Conservation (phyloP, 2,113 vertebrate genomes). For the Smithornis capensis region DNA sequence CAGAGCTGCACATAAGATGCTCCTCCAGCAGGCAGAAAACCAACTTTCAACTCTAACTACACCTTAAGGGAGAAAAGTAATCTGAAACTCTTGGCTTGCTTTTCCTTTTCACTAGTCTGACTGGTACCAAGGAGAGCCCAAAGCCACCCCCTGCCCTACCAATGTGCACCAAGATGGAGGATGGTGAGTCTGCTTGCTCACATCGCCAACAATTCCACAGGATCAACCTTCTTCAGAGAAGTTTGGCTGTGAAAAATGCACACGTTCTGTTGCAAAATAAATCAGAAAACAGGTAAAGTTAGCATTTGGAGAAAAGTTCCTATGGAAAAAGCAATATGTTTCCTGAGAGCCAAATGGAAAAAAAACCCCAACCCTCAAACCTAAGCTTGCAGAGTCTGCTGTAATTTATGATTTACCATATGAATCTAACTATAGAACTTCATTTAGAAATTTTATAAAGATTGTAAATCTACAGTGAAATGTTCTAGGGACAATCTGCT, state of each 20-base stretch:
- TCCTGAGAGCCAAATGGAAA: not conserved
- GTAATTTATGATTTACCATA: slow-evolving; percentile 62
- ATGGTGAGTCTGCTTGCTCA: slow-evolving; percentile 25
- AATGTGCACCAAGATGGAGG: not conserved
- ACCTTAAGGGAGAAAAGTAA: not conserved
- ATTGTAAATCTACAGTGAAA: slow-evolving; percentile 52
- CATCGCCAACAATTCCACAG: not conserved
- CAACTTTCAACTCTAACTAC: not conserved
- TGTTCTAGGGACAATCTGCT: slow-evolving; percentile 57
- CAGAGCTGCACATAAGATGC: not conserved
- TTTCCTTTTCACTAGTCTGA: not conserved
- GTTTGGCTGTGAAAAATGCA: not conserved
- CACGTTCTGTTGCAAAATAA: not conserved
- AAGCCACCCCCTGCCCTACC: slow-evolving; percentile 40
- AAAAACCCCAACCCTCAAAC: not conserved
- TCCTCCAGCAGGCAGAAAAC: not conserved
- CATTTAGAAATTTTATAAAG: slow-evolving; percentile 64
- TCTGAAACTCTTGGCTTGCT: not conserved
- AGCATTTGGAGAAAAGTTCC: slow-evolving; percentile 23
- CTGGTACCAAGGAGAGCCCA: slow-evolving; percentile 66
- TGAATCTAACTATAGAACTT: slow-evolving; percentile 66
- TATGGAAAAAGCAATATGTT: slow-evolving; percentile 16
- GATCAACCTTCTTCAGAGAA: slow-evolving; percentile 23
- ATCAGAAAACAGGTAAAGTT: slow-evolving; percentile 55
- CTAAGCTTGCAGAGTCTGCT: slow-evolving; percentile 13